Base-by-base conservation (phyloP, 2,797 vertebrate species). In the Trichosurus vulpecula region DNA sequence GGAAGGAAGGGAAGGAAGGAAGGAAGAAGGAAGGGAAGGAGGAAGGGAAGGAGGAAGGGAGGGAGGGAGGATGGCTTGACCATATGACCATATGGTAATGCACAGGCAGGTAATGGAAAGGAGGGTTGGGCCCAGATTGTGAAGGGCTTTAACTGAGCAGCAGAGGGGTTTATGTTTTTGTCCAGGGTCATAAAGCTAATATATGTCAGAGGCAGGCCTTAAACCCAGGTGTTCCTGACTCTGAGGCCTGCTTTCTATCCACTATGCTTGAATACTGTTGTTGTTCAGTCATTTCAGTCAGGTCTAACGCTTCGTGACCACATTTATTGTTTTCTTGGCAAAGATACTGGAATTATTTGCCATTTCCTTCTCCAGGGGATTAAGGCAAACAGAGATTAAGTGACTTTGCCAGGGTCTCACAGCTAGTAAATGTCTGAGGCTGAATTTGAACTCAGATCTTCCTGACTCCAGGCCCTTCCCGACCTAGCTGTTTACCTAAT, bases 1-100 rank as follows among this genome's bases (percentile, higher is more conserved):
- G 10, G 27, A 25, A 54, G 22, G 54, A 19, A 25, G 22, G 19
- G 4, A 25, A 55, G 54, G 19, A 22, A 25, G 54, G 22, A 25
- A 55, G 54, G 22, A 55, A 55, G 22, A 4, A 56, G 56, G 55
- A 10, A 2, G 55, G 22, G 54, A 55, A 25, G 9, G 22, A 55
- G 1, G 25, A 54, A 25, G 22, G 8, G 22, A 6, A 22, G 8
- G 54, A 8, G 1, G 1, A 6, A 2, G 16, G 13, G 14, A 4
- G 19, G 19, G 19, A 19, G 19, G 54, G 4, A 55, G 19, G 54
- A 6, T 27, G 41, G 9, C 22, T 87, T 47, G 74, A 27, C 74
- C 25, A 22, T 41, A 58, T 57, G 54, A 54, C 54, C 53, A 54
- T 57, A 66, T 16, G 14, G 6, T 81, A 74, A 74, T 29, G 41